These are phyloP conservation scores for Venusia cambrica DNA, from an alignment of 2,888 invertebrate species.

Conservation along the genomic window DNA sequence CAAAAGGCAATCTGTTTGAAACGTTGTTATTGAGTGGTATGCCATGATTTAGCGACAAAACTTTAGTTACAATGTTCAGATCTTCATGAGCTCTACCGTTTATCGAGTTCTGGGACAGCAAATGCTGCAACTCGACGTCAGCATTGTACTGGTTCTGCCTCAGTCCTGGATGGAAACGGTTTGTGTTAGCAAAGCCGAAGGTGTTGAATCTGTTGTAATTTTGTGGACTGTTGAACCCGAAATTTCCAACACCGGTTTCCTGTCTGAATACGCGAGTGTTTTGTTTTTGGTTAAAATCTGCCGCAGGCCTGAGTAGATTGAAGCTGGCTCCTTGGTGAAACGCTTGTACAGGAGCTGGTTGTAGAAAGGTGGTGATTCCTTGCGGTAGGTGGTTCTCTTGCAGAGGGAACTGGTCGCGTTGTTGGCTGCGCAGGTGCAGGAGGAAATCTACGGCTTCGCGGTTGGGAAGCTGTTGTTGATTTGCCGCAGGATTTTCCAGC, in stretches of 20 bases:
- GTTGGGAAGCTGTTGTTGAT: constrained; percentile 81
- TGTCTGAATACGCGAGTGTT: constrained; percentile 77
- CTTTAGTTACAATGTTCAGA: constrained; percentile 90
- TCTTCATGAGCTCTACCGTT: constrained; percentile 85
- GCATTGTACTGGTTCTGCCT: constrained; percentile 60
- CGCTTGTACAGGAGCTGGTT: constrained; percentile 47
- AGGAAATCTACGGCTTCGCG: constrained; percentile 80
- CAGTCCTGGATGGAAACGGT: constrained; percentile 52
- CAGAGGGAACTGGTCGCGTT: constrained; percentile 67
- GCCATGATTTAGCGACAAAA: constrained; percentile 89
- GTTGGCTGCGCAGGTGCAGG: constrained; percentile 66
- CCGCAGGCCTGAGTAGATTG: constrained; percentile 51
- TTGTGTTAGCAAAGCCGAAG: constrained; percentile 51
- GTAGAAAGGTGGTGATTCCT: constrained; percentile 63
- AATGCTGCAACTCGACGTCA: constrained; percentile 83
- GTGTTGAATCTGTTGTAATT: constrained; percentile 62
- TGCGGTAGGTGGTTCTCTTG: constrained; percentile 75
- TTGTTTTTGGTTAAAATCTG: constrained; percentile 57
- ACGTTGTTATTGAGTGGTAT: constrained; percentile 72
- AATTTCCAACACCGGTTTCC: constrained; percentile 83
- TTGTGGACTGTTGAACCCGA: constrained; percentile 76
- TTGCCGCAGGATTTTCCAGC: constrained; percentile 54
- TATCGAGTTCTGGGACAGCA: constrained; percentile 84
- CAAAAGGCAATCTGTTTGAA: constrained; percentile 65
- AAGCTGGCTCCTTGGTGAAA: constrained; percentile 58